phyloP scores from a whole-genome alignment of 2,113 vertebrate genomes.

The Aleadryas rufinucha region DNA sequence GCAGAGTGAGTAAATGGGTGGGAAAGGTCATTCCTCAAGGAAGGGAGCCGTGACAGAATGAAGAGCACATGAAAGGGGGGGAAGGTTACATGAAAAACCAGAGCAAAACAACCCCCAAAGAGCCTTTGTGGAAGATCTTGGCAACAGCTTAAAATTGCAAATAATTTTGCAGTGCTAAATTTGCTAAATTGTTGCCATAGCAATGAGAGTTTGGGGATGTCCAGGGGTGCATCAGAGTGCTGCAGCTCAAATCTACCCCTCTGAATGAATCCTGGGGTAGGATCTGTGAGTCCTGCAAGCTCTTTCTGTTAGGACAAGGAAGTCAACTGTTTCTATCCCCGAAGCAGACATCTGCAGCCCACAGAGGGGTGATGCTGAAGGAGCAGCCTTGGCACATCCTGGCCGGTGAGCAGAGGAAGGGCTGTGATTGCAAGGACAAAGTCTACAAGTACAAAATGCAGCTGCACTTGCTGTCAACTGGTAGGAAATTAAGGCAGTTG shows the following conservation, averaged over 20 bases:
- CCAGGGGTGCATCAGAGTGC: background rate
- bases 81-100: background rate
- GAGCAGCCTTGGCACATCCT: accelerated
- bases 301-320: background rate
- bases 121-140: background rate
- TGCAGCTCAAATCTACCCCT: background rate
- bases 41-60: background rate
- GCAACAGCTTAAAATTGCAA: background rate
- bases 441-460: background rate
- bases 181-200: background rate
- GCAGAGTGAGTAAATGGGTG: background rate
- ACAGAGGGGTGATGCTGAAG: background rate
- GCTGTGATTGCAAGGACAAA: background rate
- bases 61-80: background rate
- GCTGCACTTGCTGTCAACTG: background rate
- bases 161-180: background rate
- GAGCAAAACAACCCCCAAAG: background rate
- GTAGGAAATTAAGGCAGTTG: background rate
- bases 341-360: accelerated
- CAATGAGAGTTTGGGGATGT: background rate
- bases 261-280: background rate
- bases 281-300: background rate
- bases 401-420: background rate
- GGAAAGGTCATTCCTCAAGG: background rate
- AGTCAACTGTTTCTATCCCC: background rate